Conservation (phyloP, 2,888 invertebrate genomes). For the Scotopteryx bipunctaria region DNA sequence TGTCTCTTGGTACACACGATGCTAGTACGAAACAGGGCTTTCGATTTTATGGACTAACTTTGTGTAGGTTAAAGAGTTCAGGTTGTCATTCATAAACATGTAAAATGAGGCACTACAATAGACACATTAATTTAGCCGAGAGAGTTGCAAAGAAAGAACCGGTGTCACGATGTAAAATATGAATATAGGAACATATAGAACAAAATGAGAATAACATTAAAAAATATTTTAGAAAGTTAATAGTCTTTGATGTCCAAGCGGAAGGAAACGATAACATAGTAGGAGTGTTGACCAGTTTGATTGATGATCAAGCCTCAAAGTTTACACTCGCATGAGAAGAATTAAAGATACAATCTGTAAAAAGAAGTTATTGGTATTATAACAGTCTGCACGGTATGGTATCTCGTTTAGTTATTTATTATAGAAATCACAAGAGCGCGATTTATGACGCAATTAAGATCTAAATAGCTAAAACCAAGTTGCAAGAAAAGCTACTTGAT, state of each 20-base stretch:
- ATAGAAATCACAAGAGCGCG: constrained; percentile 8
- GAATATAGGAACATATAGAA: not conserved
- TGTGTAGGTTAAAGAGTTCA: constrained; percentile 2
- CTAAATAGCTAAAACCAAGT: not conserved
- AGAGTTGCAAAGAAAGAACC: too few relatives aligned
- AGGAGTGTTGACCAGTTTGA: not conserved
- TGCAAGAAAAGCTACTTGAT: constrained; percentile 10
- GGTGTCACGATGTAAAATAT: too few relatives aligned
- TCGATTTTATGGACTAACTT: constrained; percentile 20
- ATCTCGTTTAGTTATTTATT: constrained; percentile 5
- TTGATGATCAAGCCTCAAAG: not conserved
- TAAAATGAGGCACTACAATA: too few relatives aligned
- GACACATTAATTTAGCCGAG: too few relatives aligned
- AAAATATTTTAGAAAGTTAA: not conserved
- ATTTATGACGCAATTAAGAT: constrained; percentile 13
- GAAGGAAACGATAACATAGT: not conserved
- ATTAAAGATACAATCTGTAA: not conserved
- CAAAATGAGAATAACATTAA: not conserved
- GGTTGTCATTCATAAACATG: too few relatives aligned
- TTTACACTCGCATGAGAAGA: not conserved
- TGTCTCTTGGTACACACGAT: constrained; percentile 66
- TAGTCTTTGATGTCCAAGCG: not conserved
- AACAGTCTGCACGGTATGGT: not conserved
- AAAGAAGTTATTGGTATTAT: not conserved
- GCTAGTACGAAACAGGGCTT: constrained; percentile 50